Percentiles rank a stretch among this genome's conserved stretches.
These are phyloP conservation scores for Labia minor DNA, from an alignment of 2,888 invertebrate species.

Conservation along the genomic window DNA sequence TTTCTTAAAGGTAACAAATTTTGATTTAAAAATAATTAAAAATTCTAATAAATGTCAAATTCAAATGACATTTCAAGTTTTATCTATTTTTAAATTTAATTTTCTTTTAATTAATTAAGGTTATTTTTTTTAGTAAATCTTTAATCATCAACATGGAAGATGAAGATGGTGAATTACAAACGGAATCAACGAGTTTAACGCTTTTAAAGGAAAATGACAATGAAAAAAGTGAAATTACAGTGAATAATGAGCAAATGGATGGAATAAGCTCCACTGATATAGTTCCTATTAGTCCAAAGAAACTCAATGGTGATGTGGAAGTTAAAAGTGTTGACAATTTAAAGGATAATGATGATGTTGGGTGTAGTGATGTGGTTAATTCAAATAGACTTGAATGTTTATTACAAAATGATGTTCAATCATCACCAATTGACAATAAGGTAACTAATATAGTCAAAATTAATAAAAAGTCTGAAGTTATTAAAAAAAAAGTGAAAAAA, in stretches of 20 bases:
- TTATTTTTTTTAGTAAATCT: neutral
- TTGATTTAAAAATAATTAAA: neutral
- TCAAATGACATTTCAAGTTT: neutral
- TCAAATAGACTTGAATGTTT: neutral
- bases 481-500: neutral
- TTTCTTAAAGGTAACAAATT: neutral
- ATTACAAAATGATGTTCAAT: neutral
- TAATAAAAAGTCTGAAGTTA: neutral
- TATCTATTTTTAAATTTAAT: neutral
- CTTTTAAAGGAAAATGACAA: conserved; percentile 2
- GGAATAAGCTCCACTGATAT: neutral
- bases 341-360: conserved; percentile 16
- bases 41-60: neutral
- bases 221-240: neutral
- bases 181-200: neutral
- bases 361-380: neutral
- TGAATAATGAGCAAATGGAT: neutral
- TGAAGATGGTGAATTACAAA: conserved; percentile 19
- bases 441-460: neutral
- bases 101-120: neutral
- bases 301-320: conserved; percentile 24
- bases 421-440: neutral
- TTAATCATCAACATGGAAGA: conserved; percentile 19
- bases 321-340: conserved; percentile 3
- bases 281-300: conserved; percentile 19